Conservation (phyloP, 1,140 invertebrate species). For the Melanaphis sacchari region DNA sequence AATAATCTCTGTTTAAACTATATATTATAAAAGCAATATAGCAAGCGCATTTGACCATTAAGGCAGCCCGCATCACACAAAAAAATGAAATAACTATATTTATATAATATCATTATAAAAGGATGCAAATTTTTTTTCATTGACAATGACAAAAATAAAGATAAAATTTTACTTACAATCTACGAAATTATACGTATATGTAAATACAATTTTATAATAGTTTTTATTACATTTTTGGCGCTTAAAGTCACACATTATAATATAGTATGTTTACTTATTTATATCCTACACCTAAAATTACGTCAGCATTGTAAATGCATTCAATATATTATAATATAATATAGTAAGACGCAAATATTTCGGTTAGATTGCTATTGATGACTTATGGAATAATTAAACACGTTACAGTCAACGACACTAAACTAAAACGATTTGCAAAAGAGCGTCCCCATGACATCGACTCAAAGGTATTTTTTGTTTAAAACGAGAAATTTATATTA, state of each 20-base stretch:
- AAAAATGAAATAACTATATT: neutral
- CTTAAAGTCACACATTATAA: neutral
- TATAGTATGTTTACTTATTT: neutral
- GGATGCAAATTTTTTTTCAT: neutral
- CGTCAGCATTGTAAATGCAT: neutral
- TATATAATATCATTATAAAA: neutral
- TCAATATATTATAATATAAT: neutral
- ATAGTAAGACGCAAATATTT: neutral
- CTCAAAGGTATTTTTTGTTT: neutral
- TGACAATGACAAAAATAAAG: neutral
- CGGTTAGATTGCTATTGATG: neutral
- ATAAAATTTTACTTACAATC: neutral
- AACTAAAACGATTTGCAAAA: neutral
- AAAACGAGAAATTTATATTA: neutral
- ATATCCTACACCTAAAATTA: neutral
- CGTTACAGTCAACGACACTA: constrained; percentile 3
- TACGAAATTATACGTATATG: neutral
- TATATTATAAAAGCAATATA: neutral
- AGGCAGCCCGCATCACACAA: neutral
- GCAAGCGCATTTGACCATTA: neutral
- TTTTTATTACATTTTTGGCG: neutral
- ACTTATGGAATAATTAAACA: neutral
- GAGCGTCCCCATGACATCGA: neutral
- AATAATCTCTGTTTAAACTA: constrained; percentile 2
- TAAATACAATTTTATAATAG: neutral